Percentiles rank a stretch among this genome's conserved stretches.
phyloP scores from a whole-genome alignment of 2,113 vertebrate species.

The Cyphomyrus discorhynchus region DNA sequence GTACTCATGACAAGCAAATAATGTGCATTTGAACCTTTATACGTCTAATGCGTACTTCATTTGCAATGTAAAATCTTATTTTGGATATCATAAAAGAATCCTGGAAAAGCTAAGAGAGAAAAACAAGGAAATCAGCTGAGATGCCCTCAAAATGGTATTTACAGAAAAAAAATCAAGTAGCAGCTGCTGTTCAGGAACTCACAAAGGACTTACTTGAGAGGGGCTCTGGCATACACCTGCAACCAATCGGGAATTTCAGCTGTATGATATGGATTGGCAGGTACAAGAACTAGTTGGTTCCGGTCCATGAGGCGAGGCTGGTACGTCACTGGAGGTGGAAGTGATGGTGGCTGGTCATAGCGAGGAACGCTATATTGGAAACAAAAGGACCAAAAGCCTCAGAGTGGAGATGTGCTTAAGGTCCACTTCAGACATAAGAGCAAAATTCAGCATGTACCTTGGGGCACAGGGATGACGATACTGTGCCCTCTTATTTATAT shows the following conservation, averaged over 20 bases:
- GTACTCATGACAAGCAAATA: background rate
- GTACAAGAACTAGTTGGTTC: slow-evolving; percentile 85
- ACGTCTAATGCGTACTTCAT: background rate
- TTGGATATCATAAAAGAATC: background rate
- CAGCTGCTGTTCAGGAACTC: background rate
- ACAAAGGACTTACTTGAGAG: slow-evolving; percentile 75
- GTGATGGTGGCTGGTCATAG: slow-evolving; percentile 82
- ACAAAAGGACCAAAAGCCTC: background rate
- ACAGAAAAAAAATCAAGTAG: background rate
- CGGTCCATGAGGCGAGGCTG: slow-evolving; percentile 78
- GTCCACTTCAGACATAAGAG: background rate
- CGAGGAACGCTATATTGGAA: slow-evolving; percentile 73
- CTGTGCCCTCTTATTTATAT: slow-evolving; percentile 91
- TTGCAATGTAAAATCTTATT: background rate
- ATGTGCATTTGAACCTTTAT: background rate
- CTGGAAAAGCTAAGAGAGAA: background rate
- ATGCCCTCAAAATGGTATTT: background rate
- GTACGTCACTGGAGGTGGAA: slow-evolving; percentile 83
- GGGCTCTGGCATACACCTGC: slow-evolving; percentile 94
- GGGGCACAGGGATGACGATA: slow-evolving; percentile 94
- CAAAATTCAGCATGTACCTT: slow-evolving; percentile 59
- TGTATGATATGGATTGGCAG: slow-evolving; percentile 94
- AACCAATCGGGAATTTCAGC: slow-evolving; percentile 97
- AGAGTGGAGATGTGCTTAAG: background rate
- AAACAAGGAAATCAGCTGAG: background rate